A percentile compares a stretch with the other conserved stretches of the same genome.
Conservation (phyloP, 1,140 invertebrate genomes). For the Drosophila suzukii region DNA sequence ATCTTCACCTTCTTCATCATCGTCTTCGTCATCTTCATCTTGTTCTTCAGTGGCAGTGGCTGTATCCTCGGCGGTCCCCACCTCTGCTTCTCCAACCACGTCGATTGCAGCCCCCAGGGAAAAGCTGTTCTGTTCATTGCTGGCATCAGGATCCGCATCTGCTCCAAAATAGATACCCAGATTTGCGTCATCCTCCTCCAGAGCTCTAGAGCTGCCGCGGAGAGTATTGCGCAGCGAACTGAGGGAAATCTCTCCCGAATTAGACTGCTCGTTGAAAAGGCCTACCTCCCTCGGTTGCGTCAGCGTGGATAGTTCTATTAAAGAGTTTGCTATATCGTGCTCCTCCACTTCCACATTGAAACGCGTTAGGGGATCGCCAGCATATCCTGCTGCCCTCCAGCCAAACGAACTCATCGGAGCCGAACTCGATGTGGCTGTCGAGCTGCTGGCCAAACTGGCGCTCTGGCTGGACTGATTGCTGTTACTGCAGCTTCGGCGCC, state of each 20-base stretch:
- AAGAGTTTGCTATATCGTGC: constrained; percentile 45
- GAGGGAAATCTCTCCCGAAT: constrained; percentile 28
- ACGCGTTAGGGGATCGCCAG: constrained; percentile 19
- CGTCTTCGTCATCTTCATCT: constrained; percentile 22
- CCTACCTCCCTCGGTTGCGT: constrained; percentile 8
- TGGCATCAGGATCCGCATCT: constrained; percentile 23
- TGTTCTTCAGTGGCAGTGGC: constrained; percentile 36
- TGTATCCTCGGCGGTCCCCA: constrained; percentile 20
- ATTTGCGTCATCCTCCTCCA: constrained; percentile 33
- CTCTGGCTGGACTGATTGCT: constrained; percentile 55
- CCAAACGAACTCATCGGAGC: constrained; percentile 31
- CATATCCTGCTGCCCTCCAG: constrained; percentile 21
- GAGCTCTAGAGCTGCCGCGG: constrained; percentile 9
- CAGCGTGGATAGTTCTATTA: constrained; percentile 56
- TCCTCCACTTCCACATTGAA: constrained; percentile 17
- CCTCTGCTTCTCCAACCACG: constrained; percentile 28
- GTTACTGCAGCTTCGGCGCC: constrained; percentile 48
- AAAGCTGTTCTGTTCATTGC: constrained; percentile 8
- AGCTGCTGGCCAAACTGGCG: constrained; percentile 44
- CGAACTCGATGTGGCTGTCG: constrained; percentile 45
- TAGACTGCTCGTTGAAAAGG: constrained; percentile 35
- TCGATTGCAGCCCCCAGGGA: constrained; percentile 24
- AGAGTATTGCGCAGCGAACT: constrained; percentile 20
- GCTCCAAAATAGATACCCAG: constrained; percentile 44
- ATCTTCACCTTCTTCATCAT: constrained; percentile 14